Evolutionary conservation across 2,888 invertebrate species (phyloP), one percentile per base, ranked within the genome.

Genomic region (Tanytarsus gracilentus): DNA sequence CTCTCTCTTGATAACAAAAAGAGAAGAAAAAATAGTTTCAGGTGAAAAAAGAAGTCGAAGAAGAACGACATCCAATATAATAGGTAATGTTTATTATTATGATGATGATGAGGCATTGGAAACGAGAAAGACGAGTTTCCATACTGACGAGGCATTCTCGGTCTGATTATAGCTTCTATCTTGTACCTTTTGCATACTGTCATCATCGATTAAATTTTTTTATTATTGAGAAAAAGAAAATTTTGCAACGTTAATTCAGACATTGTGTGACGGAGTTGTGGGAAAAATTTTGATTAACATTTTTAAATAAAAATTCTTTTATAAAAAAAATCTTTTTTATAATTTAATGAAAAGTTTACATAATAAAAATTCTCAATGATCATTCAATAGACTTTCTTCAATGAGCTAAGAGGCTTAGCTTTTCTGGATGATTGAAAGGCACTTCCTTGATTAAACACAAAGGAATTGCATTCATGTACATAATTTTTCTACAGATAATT

Each of bases 61-160:
- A 36, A 44, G 7, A 44, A 44, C 21, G 44, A 44, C 44, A 44
- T 53, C 36, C 53, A 53, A 53, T 53, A 53, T n/a, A n/a, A n/a
- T 36, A 25, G 53, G 53, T 53, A 53, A 53, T 53, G 36, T 30
- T 53, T 14, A n/a, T n/a, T n/a, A n/a, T n/a, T n/a, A 2, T 9
- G 27, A 50, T 33, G n/a, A 27, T 25, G 50, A 23, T 23, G 53
- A 53, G 27, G 36, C 21, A 36, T 30, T n/a, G 23, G 18, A 53
- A 53, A 53, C 53, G 23, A 18, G 53, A 30, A 53, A 36, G 33
- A 53, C 53, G 33, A 33, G 53, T 53, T 53, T 52, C 27, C 4
- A 25, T 9, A 9, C 18, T 44, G n/a, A n/a, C n/a, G n/a, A n/a
- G n/a, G n/a, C n/a, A n/a, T n/a, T n/a, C n/a, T n/a, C n/a, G n/a